Percentiles rank a stretch among this genome's conserved stretches.
These are phyloP conservation scores for Meiosimyza decipiens DNA, from an alignment of 2,888 invertebrate genomes.

Conservation along the genomic window DNA sequence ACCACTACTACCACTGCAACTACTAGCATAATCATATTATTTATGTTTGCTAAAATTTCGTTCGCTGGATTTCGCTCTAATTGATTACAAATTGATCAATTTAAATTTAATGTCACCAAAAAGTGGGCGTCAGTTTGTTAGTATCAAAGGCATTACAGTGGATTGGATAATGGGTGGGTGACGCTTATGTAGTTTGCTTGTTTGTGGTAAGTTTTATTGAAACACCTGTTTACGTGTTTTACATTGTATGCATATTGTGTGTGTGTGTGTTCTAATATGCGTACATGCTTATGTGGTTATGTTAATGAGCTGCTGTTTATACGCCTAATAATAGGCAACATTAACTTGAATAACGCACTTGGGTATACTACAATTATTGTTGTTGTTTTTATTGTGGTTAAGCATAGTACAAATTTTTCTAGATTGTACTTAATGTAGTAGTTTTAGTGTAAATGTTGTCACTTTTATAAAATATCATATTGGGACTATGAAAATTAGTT, in stretches of 20 bases:
- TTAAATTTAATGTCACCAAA: slow-evolving; percentile 31
- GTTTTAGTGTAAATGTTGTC: no score
- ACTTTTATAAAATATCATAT: no score
- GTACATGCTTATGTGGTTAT: slow-evolving; percentile 9
- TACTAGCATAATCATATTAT: slow-evolving; percentile 4
- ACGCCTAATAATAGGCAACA: slow-evolving; percentile 24
- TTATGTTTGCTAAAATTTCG: slow-evolving; percentile 14
- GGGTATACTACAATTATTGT: no score
- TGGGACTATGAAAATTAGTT: not conserved
- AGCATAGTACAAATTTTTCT: no score
- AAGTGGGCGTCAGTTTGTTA: slow-evolving; percentile 5
- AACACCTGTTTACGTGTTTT: slow-evolving; percentile 8
- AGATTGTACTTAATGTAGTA: no score
- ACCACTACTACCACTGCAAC: not conserved
- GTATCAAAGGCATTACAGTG: not conserved
- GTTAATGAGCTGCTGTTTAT: slow-evolving; percentile 26
- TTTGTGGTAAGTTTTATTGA: slow-evolving; percentile 6
- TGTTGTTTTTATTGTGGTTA: no score
- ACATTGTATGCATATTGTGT: not conserved
- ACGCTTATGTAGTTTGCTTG: not conserved
- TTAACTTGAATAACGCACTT: not conserved
- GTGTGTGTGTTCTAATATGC: slow-evolving; percentile 1
- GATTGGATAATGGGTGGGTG: not conserved
- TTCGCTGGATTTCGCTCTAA: not conserved
- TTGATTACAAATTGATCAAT: slow-evolving; percentile 36